These are phyloP conservation scores for Ciconia nigra DNA, from an alignment of 2,797 vertebrate genomes.

Conservation along the genomic window DNA sequence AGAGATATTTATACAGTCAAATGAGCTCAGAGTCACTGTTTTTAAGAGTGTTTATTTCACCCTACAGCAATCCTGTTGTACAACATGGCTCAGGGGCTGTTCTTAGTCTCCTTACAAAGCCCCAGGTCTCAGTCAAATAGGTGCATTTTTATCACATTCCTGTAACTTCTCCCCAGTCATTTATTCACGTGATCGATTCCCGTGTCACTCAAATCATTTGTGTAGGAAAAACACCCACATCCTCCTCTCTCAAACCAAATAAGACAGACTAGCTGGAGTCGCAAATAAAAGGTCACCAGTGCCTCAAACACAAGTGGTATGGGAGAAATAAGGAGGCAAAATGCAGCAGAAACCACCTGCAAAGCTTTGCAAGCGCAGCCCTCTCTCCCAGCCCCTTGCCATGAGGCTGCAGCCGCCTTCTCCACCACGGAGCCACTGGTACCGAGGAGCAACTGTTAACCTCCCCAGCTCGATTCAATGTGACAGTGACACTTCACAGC, in stretches of 20 bases:
- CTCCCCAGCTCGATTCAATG: slow-evolving; percentile 71
- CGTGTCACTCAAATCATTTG: rapidly evolving
- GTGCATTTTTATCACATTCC: neutral
- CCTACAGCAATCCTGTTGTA: neutral
- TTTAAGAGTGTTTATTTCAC: neutral
- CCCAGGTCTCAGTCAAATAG: neutral
- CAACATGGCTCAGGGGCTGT: neutral
- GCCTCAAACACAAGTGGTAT: neutral
- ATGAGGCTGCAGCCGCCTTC: neutral
- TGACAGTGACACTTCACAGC: slow-evolving; percentile 83
- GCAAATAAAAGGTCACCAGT: neutral
- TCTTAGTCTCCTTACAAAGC: neutral
- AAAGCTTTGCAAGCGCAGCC: neutral
- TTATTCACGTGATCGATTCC: neutral
- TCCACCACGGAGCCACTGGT: neutral
- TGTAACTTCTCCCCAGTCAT: neutral
- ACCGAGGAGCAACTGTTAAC: slow-evolving; percentile 42
- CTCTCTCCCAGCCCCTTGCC: neutral
- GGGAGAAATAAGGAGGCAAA: neutral
- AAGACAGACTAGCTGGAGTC: too few relatives aligned
- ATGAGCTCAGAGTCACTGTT: neutral
- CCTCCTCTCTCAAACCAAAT: neutral
- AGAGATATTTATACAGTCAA: neutral
- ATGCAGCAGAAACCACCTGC: neutral
- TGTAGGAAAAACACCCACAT: neutral